Evolutionary conservation across 2,113 vertebrate genomes (phyloP), one percentile per base, ranked within the genome.

Genomic region (Atherinomorus stipes): DNA sequence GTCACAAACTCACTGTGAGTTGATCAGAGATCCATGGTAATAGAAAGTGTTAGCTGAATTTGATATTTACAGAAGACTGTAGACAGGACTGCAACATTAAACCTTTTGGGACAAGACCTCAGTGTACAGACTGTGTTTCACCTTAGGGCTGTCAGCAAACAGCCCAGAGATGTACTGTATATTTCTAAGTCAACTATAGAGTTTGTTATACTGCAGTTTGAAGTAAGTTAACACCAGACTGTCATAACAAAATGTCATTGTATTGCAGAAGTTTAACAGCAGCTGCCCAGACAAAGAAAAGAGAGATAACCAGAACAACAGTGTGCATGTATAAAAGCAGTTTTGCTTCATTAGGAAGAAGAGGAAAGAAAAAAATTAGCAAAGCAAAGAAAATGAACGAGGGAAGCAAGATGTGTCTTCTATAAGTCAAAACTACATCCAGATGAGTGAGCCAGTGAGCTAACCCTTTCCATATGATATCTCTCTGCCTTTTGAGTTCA

Each of bases 391-490:
- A 63, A 84, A 72, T 67, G 45, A 86, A 74, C 42, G 54, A 80
- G 52, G 74, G 67, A 79, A 82, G 56, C 69, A 81, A 85, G 78
- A 90, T 87, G 77, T 78, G 66, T 78, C 76, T 66, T 65, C 77
- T 45, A 76, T 67, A 80, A 89, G 58, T 83, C 67, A 71, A 88
- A 87, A 87, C 71, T 75, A 73, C 73, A 80, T 84, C 78, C 88
- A 89, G 80, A 89, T 90, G 87, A 88, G 74, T 26, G 68, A 66
- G 53, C 25, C 34, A 25, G 59, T 49, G 50, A n/a, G 53, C 47
- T 85, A 88, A 89, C 64, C 22, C 57, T 58, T 85, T 85, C 84
- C 88, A 85, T 65, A 79, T 89, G 89, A 86, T 73, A 68, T 37
- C 7, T 70, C 45, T 76, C 53, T 68, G 75, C 71, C 44, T 44